Conservation (phyloP, 2,888 invertebrate genomes). For the Corbicula japonica region DNA sequence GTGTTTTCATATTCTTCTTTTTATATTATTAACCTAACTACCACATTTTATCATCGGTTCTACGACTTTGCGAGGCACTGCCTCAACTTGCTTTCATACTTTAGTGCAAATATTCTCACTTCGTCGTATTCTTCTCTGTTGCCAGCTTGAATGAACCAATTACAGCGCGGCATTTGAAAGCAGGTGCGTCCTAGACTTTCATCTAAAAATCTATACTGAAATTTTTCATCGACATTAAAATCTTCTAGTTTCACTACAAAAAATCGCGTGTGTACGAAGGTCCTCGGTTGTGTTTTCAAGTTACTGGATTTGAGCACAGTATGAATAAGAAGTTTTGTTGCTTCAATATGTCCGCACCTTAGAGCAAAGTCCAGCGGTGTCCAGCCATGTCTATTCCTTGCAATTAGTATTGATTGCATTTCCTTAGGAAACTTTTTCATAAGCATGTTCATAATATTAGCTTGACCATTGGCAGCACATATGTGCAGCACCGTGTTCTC, state of each 20-base stretch:
- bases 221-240: constrained; percentile 54
- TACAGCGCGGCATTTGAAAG: constrained; percentile 65
- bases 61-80: constrained; percentile 61
- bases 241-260: constrained; percentile 63
- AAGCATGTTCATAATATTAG: constrained; percentile 55
- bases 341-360: constrained; percentile 63
- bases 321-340: constrained; percentile 53
- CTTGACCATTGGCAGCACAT: constrained; percentile 61
- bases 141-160: constrained; percentile 67
- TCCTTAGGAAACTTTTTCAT: constrained; percentile 54
- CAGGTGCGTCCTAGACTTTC: constrained; percentile 48
- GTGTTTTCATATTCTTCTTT: no score
- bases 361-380: constrained; percentile 66
- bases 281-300: constrained; percentile 50
- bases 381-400: constrained; percentile 65
- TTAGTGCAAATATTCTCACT: constrained; percentile 53
- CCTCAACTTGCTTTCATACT: constrained; percentile 61
- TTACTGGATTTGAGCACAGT: constrained; percentile 39
- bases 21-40: no score
- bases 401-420: constrained; percentile 54
- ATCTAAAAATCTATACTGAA: constrained; percentile 58
- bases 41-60: no score
- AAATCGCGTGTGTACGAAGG: constrained; percentile 66
- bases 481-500: constrained; percentile 63
- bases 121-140: constrained; percentile 64